These are phyloP conservation scores for Pungitius pungitius DNA, from an alignment of 2,113 vertebrate species.

Conservation along the genomic window DNA sequence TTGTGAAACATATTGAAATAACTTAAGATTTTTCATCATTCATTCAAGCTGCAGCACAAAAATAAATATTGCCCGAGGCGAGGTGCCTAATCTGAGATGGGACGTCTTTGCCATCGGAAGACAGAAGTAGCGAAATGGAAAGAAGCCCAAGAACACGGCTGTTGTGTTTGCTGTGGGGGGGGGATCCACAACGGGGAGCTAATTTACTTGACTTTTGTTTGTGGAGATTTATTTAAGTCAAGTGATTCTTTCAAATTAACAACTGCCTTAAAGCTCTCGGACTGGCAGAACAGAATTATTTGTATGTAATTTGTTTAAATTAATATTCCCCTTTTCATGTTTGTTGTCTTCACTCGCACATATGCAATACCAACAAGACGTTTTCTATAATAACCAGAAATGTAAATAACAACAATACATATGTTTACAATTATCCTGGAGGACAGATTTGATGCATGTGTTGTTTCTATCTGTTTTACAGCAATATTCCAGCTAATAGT, in stretches of 20 bases:
- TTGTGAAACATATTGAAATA: conserved; percentile 47
- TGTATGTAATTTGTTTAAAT: not conserved
- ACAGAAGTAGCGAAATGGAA: conserved; percentile 42
- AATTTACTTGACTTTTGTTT: conserved; percentile 52
- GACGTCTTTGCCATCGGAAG: conserved; percentile 44
- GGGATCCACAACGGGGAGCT: conserved; percentile 23
- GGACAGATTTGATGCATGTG: not conserved
- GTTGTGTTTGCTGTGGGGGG: conserved; percentile 17
- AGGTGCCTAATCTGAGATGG: conserved; percentile 57
- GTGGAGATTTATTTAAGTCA: conserved; percentile 30
- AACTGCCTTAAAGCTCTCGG: not conserved
- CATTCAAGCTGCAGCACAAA: conserved; percentile 32
- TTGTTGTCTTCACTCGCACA: not conserved
- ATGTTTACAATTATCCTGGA: not conserved
- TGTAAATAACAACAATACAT: not conserved
- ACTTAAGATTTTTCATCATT: conserved; percentile 43
- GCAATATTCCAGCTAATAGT: not conserved
- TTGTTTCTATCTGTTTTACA: too few species aligned
- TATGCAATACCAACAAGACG: not conserved
- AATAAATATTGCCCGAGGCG: conserved; percentile 52
- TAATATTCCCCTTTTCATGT: not conserved
- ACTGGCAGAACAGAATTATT: not conserved
- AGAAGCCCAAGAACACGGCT: conserved; percentile 18
- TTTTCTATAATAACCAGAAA: not conserved
- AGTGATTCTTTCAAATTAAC: conserved; percentile 40